Evolutionary conservation across 2,113 vertebrate genomes (phyloP), one percentile per base, ranked within the genome.

Genomic region (Ailurus styani): DNA sequence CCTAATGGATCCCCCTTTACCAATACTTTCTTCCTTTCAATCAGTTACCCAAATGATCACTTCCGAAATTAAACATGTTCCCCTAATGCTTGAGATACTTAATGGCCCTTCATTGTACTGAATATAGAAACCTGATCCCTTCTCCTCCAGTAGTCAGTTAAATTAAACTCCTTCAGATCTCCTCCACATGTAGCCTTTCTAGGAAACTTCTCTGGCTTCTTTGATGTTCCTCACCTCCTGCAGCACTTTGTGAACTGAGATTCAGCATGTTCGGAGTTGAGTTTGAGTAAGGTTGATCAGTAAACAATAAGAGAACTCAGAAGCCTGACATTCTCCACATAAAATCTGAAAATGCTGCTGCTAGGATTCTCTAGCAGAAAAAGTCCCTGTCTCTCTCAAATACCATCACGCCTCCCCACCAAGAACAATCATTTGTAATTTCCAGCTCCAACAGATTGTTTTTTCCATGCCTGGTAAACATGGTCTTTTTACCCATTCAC

Each of bases 401-500:
- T 62, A 54, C 34, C 0, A 0, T 77, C 87, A 40, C 70, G 2
- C n/a, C 62, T 8, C 47, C 90, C n/a, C 34, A 3, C 34, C 5
- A 12, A 29, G 52, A 95, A 93, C 21, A 64, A 81, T 64, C 42
- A 81, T 7, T 87, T 52, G 55, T 90, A 96, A n/a, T 96, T 98
- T 91, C 68, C 54, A 87, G 54, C 91, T 96, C 85, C 90, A 82
- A 11, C 2, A 79, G 18, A 85, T 10, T 23, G 13, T 40, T 84
- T 90, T 85, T 62, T 34, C 34, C 66, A 84, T 93, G 7, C 81
- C 4, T 37, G 70, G 17, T 57, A 96, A 93, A 42, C 57, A 2
- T 10, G 60, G 27, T 82, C n/a, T 60, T 89, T 98, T 94, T n/a
- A 9, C 12, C 86, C 92, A 96, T 93, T 97, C 37, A 84, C 23